Base-by-base conservation (phyloP, 2,888 invertebrate species). In the Sarcophaga variegata region DNA sequence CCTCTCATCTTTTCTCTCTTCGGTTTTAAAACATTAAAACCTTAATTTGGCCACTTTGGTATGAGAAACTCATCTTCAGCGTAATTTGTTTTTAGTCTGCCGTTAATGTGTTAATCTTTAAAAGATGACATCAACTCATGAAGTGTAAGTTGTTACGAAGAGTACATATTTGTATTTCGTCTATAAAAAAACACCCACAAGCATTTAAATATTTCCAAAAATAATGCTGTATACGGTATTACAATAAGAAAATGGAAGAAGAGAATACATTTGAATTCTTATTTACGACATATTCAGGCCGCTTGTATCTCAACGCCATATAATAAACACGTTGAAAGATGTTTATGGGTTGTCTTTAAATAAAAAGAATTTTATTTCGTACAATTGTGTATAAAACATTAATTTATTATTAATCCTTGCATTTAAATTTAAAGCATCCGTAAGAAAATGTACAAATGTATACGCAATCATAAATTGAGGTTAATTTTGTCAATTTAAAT, bases 91-190 rank as follows among this genome's bases (percentile, higher is more conserved):
- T 54, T 54, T 14, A 54, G 54, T 54, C 54, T 54, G 17, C 17
- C 17, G 54, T 2, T 10, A 66, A 59, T 60, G 11, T 12, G n/a
- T 54, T 54, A 72, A 60, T 66, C 45, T 60, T 17, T 20, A 54
- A 54, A 80, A 75, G 72, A 85, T 85, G 84, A 81, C 84, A 85
- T 85, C 85, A 85, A 81, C 80, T 71, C 54, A 1, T 54, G 60
- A 17, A 76, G 17, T 63, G 25, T 62, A 17, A 62, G n/a, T 49
- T 54, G 14, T 54, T 54, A 1, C 10, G 14, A 49, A 59, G 20
- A 62, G 22, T 63, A 47, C 4, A 14, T 17, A 14, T 17, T 17
- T 14, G 54, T 54, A 5, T 54, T 62, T 60, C 11, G 8, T 45
- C 17, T 37, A 37, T 60, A 72, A 37, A 37, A 37, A 37, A 54